Evolutionary conservation across 2,113 vertebrate species (phyloP), one percentile per base, ranked within the genome.

Genomic region (Pollimyrus isidori): DNA sequence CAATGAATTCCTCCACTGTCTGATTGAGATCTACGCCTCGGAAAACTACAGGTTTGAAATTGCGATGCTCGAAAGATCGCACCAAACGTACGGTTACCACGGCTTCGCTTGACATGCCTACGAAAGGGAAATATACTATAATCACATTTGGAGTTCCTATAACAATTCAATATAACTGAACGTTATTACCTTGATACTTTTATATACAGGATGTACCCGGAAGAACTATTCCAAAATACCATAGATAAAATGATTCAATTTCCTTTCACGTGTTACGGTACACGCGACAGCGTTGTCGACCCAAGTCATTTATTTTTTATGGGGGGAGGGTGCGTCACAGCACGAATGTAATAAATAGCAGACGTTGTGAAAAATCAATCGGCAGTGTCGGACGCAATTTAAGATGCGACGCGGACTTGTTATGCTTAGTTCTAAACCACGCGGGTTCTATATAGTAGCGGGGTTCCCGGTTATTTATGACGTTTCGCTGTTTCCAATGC

Each of bases 31-130:
- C 45, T 15, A 98, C 95, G 0, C 93, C 93, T 11, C 93, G 96
- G 90, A 96, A 98, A 1, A 99, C 97, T 0, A 98, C 90, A 0
- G 96, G 96, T 7, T 91, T 96, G 93, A 98, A 98, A 92, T 99
- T 99, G 0, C 96, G 94, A 93, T 99, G 96, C 19, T 97, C 95
- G 76, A 99, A 99, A 0, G 98, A 99, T 42, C 97, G 94, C 21
- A 99, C 95, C 0, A 99, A 95, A 0, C 98, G 97, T n/a, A 98
- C 96, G 0, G 97, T 98, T 89, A 99, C 0, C 2, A 97, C 97
- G 0, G 92, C 94, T 15, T 90, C 90, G 10, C 91, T 93, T 0
- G 95, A 94, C 97, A 97, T 97, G 90, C 82, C 62, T 69, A 30
- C 26, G n/a, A 69, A 69, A 30, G 26, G 62, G 26, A 9, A 30